Conservation (phyloP, 2,797 vertebrate genomes). For the Rhinogobio ventralis region DNA sequence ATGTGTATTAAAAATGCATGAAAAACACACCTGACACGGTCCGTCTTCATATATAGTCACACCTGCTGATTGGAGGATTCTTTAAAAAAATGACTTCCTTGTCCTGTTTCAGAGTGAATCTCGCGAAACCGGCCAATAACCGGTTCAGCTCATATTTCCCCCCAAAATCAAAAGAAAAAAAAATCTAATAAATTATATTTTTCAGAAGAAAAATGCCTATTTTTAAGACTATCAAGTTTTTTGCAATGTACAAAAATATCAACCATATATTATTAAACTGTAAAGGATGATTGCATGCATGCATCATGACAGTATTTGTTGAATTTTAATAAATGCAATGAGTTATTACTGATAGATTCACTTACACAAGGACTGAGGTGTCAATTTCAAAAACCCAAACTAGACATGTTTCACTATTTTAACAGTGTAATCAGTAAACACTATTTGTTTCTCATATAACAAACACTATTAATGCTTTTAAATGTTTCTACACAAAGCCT, state of each 20-base stretch:
- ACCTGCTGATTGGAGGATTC: neutral
- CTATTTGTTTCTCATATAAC: neutral
- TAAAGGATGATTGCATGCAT: neutral
- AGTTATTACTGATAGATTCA: neutral
- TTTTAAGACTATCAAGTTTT: neutral
- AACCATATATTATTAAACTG: neutral
- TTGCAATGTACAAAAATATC: neutral
- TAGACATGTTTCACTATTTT: no score
- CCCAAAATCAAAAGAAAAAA: neutral
- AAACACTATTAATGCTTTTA: neutral
- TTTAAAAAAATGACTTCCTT: no score
- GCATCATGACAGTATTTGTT: neutral
- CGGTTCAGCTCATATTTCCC: neutral
- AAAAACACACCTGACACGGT: neutral
- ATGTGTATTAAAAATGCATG: neutral
- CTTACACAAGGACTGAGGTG: neutral
- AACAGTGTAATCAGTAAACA: neutral
- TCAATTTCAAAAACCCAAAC: neutral
- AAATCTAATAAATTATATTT: no score
- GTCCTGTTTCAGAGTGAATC: neutral
- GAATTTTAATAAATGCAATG: neutral
- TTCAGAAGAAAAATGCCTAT: neutral
- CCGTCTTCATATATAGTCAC: neutral
- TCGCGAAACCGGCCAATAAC: neutral
- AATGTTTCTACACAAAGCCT: neutral